These are phyloP conservation scores for Eilema griseolum DNA, from an alignment of 2,888 invertebrate genomes.

Conservation along the genomic window DNA sequence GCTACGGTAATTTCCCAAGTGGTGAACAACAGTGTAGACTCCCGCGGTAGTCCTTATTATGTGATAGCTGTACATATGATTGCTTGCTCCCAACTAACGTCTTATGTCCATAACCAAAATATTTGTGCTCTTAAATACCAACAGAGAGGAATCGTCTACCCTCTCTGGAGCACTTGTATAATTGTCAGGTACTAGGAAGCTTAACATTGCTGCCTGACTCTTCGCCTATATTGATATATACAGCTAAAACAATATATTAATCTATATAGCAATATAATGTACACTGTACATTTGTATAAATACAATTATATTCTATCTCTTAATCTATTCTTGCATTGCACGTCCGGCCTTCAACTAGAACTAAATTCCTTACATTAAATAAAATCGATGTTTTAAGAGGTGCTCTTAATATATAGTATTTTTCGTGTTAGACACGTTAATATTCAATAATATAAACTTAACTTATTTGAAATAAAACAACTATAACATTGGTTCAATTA, in stretches of 20 bases:
- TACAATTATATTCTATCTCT: conserved; percentile 40
- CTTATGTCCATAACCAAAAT: conserved; percentile 58
- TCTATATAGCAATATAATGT: conserved; percentile 30
- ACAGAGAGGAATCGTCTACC: conserved; percentile 64
- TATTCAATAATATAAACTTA: conserved; percentile 3
- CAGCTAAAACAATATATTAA: conserved; percentile 33
- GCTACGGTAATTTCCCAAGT: too few species aligned
- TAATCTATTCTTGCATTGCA: conserved; percentile 83
- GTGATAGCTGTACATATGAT: conserved; percentile 48
- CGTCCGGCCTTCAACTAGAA: conserved; percentile 75
- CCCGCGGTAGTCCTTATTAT: not conserved
- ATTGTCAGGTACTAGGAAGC: conserved; percentile 87
- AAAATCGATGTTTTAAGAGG: conserved; percentile 51
- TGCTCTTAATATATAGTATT: conserved; percentile 26
- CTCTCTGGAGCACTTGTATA: conserved; percentile 75
- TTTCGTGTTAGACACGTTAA: conserved; percentile 1
- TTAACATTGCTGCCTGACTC: conserved; percentile 81
- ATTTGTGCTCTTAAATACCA: conserved; percentile 62
- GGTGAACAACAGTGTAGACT: not conserved
- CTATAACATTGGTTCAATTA: conserved; percentile 23
- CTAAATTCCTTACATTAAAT: conserved; percentile 37
- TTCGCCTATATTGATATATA: conserved; percentile 48
- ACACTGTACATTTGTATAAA: conserved; percentile 49
- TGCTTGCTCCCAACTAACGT: conserved; percentile 74
- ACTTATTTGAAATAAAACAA: conserved; percentile 13